Percentiles rank a stretch among this genome's conserved stretches.
Conservation (phyloP, 2,888 invertebrate genomes). For the Nezara viridula region DNA sequence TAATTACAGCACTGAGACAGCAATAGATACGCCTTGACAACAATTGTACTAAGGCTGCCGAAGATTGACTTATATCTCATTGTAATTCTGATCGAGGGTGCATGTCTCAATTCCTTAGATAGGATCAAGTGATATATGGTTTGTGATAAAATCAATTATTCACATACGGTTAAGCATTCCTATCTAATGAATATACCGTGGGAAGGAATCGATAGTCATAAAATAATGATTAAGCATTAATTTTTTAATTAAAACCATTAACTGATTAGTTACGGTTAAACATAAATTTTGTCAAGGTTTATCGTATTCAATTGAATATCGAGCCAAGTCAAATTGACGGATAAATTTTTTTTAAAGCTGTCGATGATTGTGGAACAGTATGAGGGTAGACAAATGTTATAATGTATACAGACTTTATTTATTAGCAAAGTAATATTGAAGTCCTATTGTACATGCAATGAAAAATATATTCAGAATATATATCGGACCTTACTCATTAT, state of each 20-base stretch:
- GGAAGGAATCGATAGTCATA: background rate
- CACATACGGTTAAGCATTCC: background rate
- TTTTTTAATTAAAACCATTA: background rate
- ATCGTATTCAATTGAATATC: background rate
- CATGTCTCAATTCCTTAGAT: slow-evolving; percentile 21
- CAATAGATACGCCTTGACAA: background rate
- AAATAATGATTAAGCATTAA: background rate
- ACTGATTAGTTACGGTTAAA: background rate
- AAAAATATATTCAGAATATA: too few relatives aligned
- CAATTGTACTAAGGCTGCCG: background rate
- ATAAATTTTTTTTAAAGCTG: too few relatives aligned
- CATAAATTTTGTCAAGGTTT: background rate
- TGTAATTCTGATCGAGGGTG: background rate
- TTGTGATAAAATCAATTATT: slow-evolving; percentile 13
- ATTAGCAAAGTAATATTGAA: too few relatives aligned
- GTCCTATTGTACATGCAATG: too few relatives aligned
- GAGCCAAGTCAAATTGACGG: too few relatives aligned
- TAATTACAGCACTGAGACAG: background rate
- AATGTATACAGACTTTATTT: too few relatives aligned
- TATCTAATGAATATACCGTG: background rate
- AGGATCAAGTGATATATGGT: background rate
- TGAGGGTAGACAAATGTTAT: too few relatives aligned
- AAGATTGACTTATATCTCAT: slow-evolving; percentile 39
- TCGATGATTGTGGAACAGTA: too few relatives aligned
- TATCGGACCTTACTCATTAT: too few relatives aligned